These are phyloP conservation scores for Bufo bufo DNA, from an alignment of 2,113 vertebrate genomes.

Conservation along the genomic window DNA sequence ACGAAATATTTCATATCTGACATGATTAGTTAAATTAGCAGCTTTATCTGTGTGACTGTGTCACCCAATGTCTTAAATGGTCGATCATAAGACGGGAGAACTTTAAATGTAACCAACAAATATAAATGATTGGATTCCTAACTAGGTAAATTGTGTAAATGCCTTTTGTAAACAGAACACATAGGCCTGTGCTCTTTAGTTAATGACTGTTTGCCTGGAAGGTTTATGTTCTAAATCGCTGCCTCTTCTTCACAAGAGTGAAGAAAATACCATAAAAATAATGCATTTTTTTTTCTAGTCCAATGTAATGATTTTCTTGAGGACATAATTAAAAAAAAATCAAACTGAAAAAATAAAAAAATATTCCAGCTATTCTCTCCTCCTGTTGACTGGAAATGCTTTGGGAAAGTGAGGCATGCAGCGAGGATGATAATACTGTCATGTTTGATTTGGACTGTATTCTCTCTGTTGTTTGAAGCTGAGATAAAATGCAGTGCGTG, in stretches of 20 bases:
- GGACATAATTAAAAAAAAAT: slow-evolving; percentile 59
- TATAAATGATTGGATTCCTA: slow-evolving; percentile 27
- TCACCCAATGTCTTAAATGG: not conserved
- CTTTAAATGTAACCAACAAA: not conserved
- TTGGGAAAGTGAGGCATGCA: slow-evolving; percentile 57
- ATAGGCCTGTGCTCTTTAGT: slow-evolving; percentile 38
- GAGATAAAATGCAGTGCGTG: slow-evolving; percentile 77
- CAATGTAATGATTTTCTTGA: slow-evolving; percentile 57
- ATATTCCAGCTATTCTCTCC: slow-evolving; percentile 52
- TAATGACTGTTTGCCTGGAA: slow-evolving; percentile 57
- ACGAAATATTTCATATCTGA: not conserved
- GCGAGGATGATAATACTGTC: slow-evolving; percentile 66
- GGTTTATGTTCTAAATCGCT: slow-evolving; percentile 51
- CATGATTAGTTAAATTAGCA: not conserved
- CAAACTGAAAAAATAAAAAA: slow-evolving; percentile 14
- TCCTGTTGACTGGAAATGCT: slow-evolving; percentile 57
- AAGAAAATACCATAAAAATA: slow-evolving; percentile 56
- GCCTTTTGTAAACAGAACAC: slow-evolving; percentile 51
- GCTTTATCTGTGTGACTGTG: not conserved
- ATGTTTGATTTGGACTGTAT: slow-evolving; percentile 72
- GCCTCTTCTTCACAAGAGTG: slow-evolving; percentile 49
- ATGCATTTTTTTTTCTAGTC: slow-evolving; percentile 51
- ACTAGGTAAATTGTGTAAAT: slow-evolving; percentile 50
- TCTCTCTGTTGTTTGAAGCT: slow-evolving; percentile 78
- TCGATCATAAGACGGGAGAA: not conserved